Conservation (phyloP, 2,888 invertebrate species). For the Trisateles emortualis region DNA sequence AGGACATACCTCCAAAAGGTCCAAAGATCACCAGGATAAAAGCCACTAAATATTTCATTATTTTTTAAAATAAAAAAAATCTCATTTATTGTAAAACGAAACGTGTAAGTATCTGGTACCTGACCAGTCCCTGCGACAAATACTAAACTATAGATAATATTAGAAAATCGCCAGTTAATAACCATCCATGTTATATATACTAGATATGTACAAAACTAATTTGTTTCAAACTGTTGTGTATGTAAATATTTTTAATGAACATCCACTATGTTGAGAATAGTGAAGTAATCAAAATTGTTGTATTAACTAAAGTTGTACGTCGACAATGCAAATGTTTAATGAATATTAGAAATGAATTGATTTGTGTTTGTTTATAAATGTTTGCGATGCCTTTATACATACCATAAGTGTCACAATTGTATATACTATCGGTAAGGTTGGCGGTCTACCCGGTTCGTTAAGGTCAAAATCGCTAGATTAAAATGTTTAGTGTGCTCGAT, state of each 20-base stretch:
- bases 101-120: too few species aligned
- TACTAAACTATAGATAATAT: slow-evolving; percentile 20
- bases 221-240: slow-evolving; percentile 48
- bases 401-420: slow-evolving; percentile 18
- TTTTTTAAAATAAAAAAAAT: too few species aligned
- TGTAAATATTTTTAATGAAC: slow-evolving; percentile 65
- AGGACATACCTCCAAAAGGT: too few species aligned
- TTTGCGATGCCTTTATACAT: slow-evolving; percentile 22
- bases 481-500: too few species aligned
- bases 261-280: slow-evolving; percentile 34
- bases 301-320: slow-evolving; percentile 34
- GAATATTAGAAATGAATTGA: slow-evolving; percentile 18
- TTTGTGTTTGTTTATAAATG: slow-evolving; percentile 6
- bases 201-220: slow-evolving; percentile 36
- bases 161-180: slow-evolving; percentile 23
- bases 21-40: too few species aligned
- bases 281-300: slow-evolving; percentile 45
- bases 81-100: too few species aligned
- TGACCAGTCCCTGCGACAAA: slow-evolving; percentile 17
- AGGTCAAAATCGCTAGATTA: too few species aligned
- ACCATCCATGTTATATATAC: slow-evolving; percentile 29
- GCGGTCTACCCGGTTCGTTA: too few species aligned
- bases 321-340: slow-evolving; percentile 25
- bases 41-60: too few species aligned
- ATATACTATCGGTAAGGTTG: slow-evolving; percentile 20